Percentiles rank a stretch among this genome's conserved stretches.
Conservation (phyloP, 2,888 invertebrate species). For the Drosophila bunnanda region DNA sequence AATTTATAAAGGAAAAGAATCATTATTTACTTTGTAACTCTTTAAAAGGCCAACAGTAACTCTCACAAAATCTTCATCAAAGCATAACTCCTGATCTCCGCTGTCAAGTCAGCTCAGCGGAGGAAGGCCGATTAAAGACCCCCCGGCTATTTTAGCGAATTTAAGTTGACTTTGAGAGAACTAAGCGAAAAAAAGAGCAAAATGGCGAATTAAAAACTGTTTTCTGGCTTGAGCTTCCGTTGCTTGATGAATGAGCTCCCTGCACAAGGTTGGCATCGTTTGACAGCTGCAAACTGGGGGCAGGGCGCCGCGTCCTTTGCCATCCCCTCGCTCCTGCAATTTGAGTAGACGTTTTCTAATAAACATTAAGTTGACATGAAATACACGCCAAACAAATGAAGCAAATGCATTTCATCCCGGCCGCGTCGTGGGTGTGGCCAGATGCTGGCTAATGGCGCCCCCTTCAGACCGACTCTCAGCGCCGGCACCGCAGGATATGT, state of each 20-base stretch:
- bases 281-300: slow-evolving; percentile 15
- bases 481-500: slow-evolving; percentile 76
- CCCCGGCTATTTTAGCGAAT: neutral
- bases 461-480: slow-evolving; percentile 53
- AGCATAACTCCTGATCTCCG: neutral
- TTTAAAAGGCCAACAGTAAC: neutral
- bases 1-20: no score
- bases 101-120: neutral
- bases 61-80: neutral
- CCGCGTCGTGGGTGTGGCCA: slow-evolving; percentile 37
- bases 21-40: neutral
- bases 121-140: slow-evolving; percentile 2
- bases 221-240: slow-evolving; percentile 8
- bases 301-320: slow-evolving; percentile 8
- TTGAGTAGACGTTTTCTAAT: slow-evolving; percentile 71
- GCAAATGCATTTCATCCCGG: slow-evolving; percentile 70
- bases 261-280: slow-evolving; percentile 11
- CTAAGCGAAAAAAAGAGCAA: slow-evolving; percentile 11
- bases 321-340: slow-evolving; percentile 42
- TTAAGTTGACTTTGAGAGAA: slow-evolving; percentile 18
- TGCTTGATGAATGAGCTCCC: slow-evolving; percentile 36
- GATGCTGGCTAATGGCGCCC: slow-evolving; percentile 65
- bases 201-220: slow-evolving; percentile 23
- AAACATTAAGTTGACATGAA: slow-evolving; percentile 79
- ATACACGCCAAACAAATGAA: slow-evolving; percentile 78